Evolutionary conservation across 2,888 invertebrate genomes (phyloP).

Genomic region (Chromoteleia sp.): DNA sequence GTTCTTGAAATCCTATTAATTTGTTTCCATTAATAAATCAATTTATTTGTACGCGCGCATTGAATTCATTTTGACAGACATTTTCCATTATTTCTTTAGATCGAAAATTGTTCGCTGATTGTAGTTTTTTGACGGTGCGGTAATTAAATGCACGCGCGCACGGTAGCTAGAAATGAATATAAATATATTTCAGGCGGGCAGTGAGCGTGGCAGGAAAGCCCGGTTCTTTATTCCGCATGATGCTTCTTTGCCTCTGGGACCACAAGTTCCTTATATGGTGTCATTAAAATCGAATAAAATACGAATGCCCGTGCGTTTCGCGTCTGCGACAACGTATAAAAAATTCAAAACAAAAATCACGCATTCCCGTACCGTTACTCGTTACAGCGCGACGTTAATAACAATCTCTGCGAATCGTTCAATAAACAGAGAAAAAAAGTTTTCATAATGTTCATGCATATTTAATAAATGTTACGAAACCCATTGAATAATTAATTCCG

Average conservation of each 20-base stretch:
- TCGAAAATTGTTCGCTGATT: slow-evolving; percentile 23
- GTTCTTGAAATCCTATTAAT: too few species aligned
- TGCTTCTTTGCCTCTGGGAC: slow-evolving; percentile 31
- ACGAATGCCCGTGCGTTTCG: slow-evolving; percentile 46
- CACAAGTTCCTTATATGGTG: slow-evolving; percentile 49
- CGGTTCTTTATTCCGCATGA: slow-evolving; percentile 39
- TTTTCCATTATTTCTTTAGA: slow-evolving; percentile 9
- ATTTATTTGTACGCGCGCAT: too few species aligned
- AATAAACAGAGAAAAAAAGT: slow-evolving; percentile 26
- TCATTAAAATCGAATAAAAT: slow-evolving; percentile 68
- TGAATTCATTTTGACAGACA: too few species aligned
- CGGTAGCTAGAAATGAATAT: slow-evolving; percentile 51
- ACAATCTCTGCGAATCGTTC: slow-evolving; percentile 30
- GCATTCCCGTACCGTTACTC: slow-evolving; percentile 37
- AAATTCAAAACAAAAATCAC: slow-evolving; percentile 42
- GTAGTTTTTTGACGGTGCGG: slow-evolving; percentile 1
- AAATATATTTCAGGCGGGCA: slow-evolving; percentile 42
- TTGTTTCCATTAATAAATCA: too few species aligned
- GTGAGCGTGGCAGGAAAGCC: slow-evolving; percentile 40
- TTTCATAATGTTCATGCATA: background rate
- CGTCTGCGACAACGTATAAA: slow-evolving; percentile 43
- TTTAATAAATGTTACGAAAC: slow-evolving; percentile 15
- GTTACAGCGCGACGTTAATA: slow-evolving; percentile 10
- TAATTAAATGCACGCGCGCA: slow-evolving; percentile 46
- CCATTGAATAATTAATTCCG: too few species aligned